Percentiles rank a stretch among this genome's conserved stretches.
These are phyloP conservation scores for Lypha dubia DNA, from an alignment of 2,888 invertebrate species.

Conservation along the genomic window DNA sequence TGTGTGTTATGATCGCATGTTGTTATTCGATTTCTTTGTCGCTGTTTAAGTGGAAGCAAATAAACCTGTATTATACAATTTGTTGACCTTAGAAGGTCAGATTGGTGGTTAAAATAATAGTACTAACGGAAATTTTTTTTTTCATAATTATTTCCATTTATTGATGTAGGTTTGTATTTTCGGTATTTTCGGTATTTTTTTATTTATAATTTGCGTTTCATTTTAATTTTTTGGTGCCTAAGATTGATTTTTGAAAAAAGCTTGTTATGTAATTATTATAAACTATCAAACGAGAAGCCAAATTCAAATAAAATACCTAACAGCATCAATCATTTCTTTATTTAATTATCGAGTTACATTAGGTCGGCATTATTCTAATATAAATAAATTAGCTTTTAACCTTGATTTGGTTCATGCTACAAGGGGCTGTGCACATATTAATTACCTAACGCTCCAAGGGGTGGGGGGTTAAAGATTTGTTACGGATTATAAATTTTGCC, in stretches of 20 bases:
- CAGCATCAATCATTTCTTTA: not conserved
- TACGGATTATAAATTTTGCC: no score
- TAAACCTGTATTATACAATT: constrained; percentile 68
- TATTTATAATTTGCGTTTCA: not conserved
- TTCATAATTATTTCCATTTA: constrained; percentile 17
- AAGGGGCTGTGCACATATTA: no score
- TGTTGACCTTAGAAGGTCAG: constrained; percentile 71
- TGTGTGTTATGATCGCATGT: constrained; percentile 2
- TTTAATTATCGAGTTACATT: not conserved
- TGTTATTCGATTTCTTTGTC: not conserved
- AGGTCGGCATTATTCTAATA: not conserved
- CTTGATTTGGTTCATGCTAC: no score
- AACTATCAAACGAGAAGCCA: not conserved
- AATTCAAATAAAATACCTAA: not conserved
- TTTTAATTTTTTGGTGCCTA: not conserved
- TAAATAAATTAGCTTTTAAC: no score
- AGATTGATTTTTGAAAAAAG: not conserved
- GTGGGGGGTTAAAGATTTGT: no score
- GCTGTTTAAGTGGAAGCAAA: constrained; percentile 47
- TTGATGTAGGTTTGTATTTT: no score
- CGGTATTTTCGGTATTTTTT: no score
- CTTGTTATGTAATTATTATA: not conserved
- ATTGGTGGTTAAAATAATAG: constrained; percentile 57
- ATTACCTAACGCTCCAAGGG: no score
- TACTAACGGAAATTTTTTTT: constrained; percentile 46